Evolutionary conservation across 2,113 vertebrate species (phyloP).

Genomic region (Heterotilapia buettikoferi): DNA sequence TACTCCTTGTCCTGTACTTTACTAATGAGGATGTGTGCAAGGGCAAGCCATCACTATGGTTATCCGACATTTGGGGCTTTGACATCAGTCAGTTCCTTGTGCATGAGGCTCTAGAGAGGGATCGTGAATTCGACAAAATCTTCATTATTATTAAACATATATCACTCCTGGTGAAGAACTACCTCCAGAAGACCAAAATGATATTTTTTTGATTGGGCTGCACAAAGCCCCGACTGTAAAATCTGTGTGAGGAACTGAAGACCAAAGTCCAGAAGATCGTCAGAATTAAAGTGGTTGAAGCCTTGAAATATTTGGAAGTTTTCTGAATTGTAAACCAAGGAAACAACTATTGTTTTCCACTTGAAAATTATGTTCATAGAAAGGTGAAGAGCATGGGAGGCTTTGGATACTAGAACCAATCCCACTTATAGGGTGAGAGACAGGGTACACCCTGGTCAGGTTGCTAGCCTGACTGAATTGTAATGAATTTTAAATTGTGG

Average conservation of each 20-base stretch:
- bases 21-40: slow-evolving; percentile 51
- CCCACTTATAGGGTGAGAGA: not conserved
- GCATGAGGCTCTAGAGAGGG: not conserved
- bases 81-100: slow-evolving; percentile 32
- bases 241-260: not conserved
- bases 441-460: not conserved
- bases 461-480: not conserved
- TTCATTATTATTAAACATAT: not conserved
- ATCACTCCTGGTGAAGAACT: not conserved
- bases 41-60: slow-evolving; percentile 23
- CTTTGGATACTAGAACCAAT: not conserved
- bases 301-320: not conserved
- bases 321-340: not conserved
- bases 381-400: not conserved
- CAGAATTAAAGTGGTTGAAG: fast-evolving
- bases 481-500: not conserved
- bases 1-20: slow-evolving; percentile 35
- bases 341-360: not conserved
- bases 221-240: not conserved
- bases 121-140: not conserved
- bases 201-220: not conserved
- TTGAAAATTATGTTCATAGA: not conserved
- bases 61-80: slow-evolving; percentile 14
- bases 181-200: not conserved
- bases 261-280: not conserved